These are phyloP conservation scores for Psittacula derbiana DNA, from an alignment of 2,797 vertebrate species.

Conservation along the genomic window DNA sequence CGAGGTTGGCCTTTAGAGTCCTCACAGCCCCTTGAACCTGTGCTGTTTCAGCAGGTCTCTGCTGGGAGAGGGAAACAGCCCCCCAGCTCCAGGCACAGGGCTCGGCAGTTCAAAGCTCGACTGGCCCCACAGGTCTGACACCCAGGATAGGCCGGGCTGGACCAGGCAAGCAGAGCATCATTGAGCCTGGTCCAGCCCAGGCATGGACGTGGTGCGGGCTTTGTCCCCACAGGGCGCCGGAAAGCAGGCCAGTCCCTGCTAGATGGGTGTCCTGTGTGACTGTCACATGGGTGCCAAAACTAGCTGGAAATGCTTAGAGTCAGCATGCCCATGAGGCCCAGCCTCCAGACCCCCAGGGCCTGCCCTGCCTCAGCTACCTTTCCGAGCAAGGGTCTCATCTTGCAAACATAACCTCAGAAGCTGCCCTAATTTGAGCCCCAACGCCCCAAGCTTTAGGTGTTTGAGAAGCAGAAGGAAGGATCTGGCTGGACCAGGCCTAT, in stretches of 20 bases:
- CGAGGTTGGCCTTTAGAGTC: background rate
- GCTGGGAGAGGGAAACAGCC: background rate
- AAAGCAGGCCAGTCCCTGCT: background rate
- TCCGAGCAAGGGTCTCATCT: background rate
- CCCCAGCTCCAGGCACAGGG: background rate
- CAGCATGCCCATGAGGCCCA: rapidly evolving
- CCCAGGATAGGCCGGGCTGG: background rate
- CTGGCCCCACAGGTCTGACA: background rate
- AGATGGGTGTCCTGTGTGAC: background rate
- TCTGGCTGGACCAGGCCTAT: background rate
- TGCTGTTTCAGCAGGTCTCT: background rate
- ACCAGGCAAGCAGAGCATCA: background rate
- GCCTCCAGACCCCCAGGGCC: rapidly evolving
- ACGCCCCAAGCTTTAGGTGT: background rate
- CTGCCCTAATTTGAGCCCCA: background rate
- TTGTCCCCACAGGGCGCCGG: background rate
- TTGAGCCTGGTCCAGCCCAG: background rate
- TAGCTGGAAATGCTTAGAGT: rapidly evolving
- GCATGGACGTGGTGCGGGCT: background rate
- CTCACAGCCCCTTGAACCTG: background rate
- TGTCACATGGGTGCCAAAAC: background rate
- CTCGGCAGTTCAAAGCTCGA: background rate
- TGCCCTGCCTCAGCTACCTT: background rate
- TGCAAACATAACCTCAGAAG: background rate
- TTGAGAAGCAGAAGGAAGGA: background rate